Conservation (phyloP, 2,113 vertebrate species). For the Paramormyrops kingsleyae region DNA sequence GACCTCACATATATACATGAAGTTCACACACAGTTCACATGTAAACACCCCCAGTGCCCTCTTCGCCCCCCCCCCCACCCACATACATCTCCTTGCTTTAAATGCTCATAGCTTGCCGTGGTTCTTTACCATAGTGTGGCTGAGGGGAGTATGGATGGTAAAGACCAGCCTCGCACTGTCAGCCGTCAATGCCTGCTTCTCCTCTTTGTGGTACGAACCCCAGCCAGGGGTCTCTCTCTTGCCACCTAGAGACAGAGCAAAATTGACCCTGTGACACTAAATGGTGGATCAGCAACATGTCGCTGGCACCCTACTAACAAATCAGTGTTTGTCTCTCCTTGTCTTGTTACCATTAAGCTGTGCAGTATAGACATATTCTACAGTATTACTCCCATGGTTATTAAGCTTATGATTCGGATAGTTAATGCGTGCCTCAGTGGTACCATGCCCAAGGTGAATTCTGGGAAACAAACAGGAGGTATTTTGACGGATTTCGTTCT, state of each 20-base stretch:
- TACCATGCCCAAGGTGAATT: not conserved
- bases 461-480: not conserved
- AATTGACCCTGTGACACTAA: not conserved
- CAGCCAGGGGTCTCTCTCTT: slow-evolving; percentile 24
- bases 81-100: slow-evolving; percentile 43
- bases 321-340: slow-evolving; percentile 39
- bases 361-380: slow-evolving; percentile 53
- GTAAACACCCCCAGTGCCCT: slow-evolving; percentile 5
- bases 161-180: slow-evolving; percentile 60
- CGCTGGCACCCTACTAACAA: slow-evolving; percentile 23
- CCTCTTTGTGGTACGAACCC: slow-evolving; percentile 33
- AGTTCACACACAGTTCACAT: slow-evolving; percentile 63
- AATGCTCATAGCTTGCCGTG: slow-evolving; percentile 49
- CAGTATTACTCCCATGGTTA: slow-evolving; percentile 53
- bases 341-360: slow-evolving; percentile 40
- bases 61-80: slow-evolving; percentile 7
- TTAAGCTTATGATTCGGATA: slow-evolving; percentile 61
- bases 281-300: slow-evolving; percentile 20
- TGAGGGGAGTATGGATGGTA: slow-evolving; percentile 49
- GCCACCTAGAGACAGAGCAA: not conserved
- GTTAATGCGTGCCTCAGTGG: slow-evolving; percentile 51
- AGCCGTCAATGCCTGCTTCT: slow-evolving; percentile 61
- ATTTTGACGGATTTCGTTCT: slow-evolving; percentile 14
- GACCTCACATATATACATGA: slow-evolving; percentile 58
- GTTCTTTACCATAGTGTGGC: slow-evolving; percentile 64